Conservation (phyloP, 1,140 invertebrate genomes). For the Dendrolimus kikuchii region DNA sequence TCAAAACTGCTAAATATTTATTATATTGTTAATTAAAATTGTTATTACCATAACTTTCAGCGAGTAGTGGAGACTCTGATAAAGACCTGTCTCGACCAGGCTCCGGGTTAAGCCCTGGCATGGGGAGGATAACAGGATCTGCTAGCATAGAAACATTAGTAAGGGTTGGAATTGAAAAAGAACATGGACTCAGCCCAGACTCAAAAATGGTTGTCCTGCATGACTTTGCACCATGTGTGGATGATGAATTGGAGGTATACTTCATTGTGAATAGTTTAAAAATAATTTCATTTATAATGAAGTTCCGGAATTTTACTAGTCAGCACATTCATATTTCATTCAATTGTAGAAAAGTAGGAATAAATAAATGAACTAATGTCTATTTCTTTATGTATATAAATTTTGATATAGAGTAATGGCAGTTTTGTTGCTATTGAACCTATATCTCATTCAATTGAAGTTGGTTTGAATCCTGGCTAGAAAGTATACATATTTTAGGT, state of each 20-base stretch:
- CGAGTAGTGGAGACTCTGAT: constrained; percentile 78
- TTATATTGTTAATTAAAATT: neutral
- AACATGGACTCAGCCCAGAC: constrained; percentile 91
- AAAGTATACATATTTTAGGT: too few species aligned
- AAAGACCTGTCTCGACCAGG: constrained; percentile 79
- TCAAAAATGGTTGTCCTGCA: constrained; percentile 96
- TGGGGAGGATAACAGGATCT: constrained; percentile 94
- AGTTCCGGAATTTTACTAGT: too few species aligned
- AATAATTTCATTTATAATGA: neutral
- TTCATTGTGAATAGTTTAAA: neutral
- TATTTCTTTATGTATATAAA: too few species aligned
- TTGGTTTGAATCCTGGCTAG: too few species aligned
- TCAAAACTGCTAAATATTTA: neutral
- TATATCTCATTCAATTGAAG: too few species aligned
- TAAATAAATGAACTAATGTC: too few species aligned
- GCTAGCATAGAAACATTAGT: constrained; percentile 96
- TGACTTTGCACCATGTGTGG: constrained; percentile 95
- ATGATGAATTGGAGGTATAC: constrained; percentile 90
- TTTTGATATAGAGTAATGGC: too few species aligned
- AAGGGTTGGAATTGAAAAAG: constrained; percentile 94
- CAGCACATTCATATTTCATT: too few species aligned
- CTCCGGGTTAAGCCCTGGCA: constrained; percentile 75
- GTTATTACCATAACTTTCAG: constrained; percentile 14
- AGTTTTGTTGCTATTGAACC: too few species aligned
- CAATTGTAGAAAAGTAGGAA: too few species aligned